These are phyloP conservation scores for Leuciscus waleckii DNA, from an alignment of 2,797 vertebrate genomes.

Conservation along the genomic window DNA sequence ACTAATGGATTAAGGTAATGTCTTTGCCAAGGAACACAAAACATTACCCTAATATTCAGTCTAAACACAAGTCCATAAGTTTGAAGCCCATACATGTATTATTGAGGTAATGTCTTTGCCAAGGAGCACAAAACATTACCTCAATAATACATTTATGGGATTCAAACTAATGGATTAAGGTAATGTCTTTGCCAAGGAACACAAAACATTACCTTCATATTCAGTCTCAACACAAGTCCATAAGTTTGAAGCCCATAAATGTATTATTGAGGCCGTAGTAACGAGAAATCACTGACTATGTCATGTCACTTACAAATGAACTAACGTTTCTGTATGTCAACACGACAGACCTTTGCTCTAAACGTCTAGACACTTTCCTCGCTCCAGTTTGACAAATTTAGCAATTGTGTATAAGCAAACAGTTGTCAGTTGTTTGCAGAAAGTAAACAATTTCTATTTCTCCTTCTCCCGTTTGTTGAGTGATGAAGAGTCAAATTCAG, in stretches of 20 bases:
- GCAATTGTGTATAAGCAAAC: not conserved
- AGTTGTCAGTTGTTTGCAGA: not conserved
- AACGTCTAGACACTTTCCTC: not conserved
- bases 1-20: no score
- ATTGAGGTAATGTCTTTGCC: no score
- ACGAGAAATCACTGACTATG: not conserved
- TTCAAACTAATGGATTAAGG: no score
- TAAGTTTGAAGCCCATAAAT: not conserved
- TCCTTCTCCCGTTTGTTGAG: not conserved
- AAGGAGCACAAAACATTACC: no score
- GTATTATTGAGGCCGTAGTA: not conserved
- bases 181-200: no score
- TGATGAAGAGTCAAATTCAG: not conserved
- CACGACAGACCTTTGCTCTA: not conserved
- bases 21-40: no score
- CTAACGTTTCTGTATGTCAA: not conserved
- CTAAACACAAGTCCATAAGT: conserved; percentile 1
- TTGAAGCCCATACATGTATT: not conserved
- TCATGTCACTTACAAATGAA: not conserved
- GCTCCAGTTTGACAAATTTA: not conserved
- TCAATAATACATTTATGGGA: no score
- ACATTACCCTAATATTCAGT: not conserved
- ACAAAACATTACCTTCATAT: not conserved
- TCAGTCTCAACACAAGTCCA: conserved; percentile 4
- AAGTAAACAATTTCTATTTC: no score